These are phyloP conservation scores for Leptobrachium ailaonicum DNA, from an alignment of 2,113 vertebrate genomes.

Conservation along the genomic window DNA sequence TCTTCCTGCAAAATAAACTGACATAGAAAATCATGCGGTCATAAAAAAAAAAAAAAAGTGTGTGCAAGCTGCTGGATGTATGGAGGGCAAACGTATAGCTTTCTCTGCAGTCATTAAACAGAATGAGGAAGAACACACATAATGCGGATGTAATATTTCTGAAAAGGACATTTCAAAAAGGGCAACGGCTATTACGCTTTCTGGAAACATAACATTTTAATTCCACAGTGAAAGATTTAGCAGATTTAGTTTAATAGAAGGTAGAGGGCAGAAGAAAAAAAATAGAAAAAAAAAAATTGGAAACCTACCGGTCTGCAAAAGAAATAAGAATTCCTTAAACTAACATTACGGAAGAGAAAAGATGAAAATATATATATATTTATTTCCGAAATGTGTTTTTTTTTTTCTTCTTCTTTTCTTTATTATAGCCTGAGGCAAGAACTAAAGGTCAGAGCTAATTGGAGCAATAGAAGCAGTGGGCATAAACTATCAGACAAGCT, in stretches of 20 bases:
- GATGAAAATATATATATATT: slow-evolving; percentile 32
- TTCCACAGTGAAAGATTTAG: slow-evolving; percentile 51
- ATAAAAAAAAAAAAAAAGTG: background rate
- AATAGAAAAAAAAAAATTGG: slow-evolving; percentile 1
- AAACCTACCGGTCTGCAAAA: slow-evolving; percentile 42
- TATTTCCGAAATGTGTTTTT: no score
- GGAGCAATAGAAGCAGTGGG: slow-evolving; percentile 51
- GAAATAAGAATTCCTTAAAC: slow-evolving; percentile 59
- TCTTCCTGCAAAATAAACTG: background rate
- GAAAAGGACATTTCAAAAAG: slow-evolving; percentile 61
- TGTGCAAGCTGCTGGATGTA: background rate
- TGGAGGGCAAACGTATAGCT: slow-evolving; percentile 38
- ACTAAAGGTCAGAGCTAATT: slow-evolving; percentile 66
- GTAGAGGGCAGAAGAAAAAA: slow-evolving; percentile 28
- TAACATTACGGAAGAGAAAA: slow-evolving; percentile 52
- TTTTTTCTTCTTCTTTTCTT: slow-evolving; percentile 53
- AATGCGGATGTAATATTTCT: slow-evolving; percentile 55
- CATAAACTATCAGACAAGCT: slow-evolving; percentile 49
- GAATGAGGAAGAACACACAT: slow-evolving; percentile 45
- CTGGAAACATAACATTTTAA: slow-evolving; percentile 54
- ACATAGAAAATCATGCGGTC: background rate
- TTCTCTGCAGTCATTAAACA: slow-evolving; percentile 34
- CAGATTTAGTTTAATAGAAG: slow-evolving; percentile 49
- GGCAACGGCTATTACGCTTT: slow-evolving; percentile 57
- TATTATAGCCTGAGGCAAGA: slow-evolving; percentile 55